These are phyloP conservation scores for Gerosis bhagava DNA, from an alignment of 2,888 invertebrate genomes.

Conservation along the genomic window DNA sequence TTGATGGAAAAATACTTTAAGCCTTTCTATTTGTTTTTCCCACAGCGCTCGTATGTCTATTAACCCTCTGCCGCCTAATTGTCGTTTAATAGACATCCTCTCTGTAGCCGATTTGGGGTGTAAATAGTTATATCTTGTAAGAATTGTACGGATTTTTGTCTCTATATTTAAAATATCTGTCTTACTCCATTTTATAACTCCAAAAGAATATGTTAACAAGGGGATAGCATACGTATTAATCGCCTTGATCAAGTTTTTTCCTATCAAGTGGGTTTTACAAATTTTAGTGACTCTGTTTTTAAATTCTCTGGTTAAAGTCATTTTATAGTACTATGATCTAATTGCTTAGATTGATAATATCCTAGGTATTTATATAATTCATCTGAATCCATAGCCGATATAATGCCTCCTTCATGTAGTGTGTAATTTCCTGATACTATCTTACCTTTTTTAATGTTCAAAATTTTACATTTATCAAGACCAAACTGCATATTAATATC, in stretches of 20 bases:
- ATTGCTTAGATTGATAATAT: background rate
- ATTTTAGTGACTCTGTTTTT: background rate
- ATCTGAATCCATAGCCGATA: background rate
- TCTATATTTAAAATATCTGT: background rate
- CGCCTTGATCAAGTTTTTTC: no score
- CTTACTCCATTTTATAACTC: background rate
- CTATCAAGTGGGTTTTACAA: background rate
- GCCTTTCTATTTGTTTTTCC: background rate
- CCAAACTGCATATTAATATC: constrained; percentile 6
- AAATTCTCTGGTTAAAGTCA: background rate
- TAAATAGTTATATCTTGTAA: background rate
- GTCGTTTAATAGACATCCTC: background rate
- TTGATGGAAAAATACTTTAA: background rate
- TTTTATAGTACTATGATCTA: constrained; percentile 1
- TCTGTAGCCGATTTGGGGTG: constrained; percentile 2
- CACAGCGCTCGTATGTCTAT: background rate
- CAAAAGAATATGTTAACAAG: background rate
- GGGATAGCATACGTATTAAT: background rate
- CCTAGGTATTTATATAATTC: constrained; percentile 2
- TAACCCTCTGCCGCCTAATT: background rate
- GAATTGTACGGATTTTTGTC: background rate
- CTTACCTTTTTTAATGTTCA: constrained; percentile 2
- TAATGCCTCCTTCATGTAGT: background rate
- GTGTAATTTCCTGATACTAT: background rate
- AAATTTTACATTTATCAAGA: background rate